Base-by-base conservation (phyloP, 2,888 invertebrate species). In the Gryllus longicercus region DNA sequence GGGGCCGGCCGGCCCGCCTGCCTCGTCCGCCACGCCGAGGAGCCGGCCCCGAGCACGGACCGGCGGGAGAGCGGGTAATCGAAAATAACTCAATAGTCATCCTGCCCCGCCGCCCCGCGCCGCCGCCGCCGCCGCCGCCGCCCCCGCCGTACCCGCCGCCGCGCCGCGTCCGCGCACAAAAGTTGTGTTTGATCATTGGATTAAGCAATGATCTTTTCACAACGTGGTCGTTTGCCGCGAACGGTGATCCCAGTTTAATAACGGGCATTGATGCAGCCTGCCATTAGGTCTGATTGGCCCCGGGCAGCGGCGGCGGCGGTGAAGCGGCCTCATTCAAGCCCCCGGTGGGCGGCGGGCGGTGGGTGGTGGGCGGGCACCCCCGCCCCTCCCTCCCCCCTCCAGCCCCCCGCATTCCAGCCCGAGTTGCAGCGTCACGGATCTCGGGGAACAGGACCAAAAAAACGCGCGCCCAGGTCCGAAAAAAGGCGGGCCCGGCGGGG, bases 241-340 rank as follows among this genome's bases (percentile, higher is more conserved):
- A 51, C 78, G 80, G 74, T 75, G 80, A 80, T 80, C 77, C 63
- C 50, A 50, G 74, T 78, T 80, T 80, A 80, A 80, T 80, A 76
- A 76, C 76, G 76, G 76, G 76, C 76, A 76, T 76, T 76, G 76
- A 76, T 76, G 63, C 63, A 63, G 63, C 63, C 63, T n/a, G 63
- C 77, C 77, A 77, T 77, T 50, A 77, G 77, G 77, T 49, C 77
- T 38, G 77, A 50, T 50, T 38, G 77, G 63, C 63, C 63, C 63
- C 63, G 63, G 63, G n/a, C n/a, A n/a, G 50, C 25, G 50, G 77
- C 77, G n/a, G 50, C 14, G 77, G 77, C 21, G 77, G 49, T 12
- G 49, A 11, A 5, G 21, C 18, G 21, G 38, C 21, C 49, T 21
- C 49, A 21, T 25, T 21, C 38, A 50, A 16, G n/a, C 18, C 11